These are phyloP conservation scores for Megaleporinus macrocephalus DNA, from an alignment of 2,113 vertebrate genomes.

Conservation along the genomic window DNA sequence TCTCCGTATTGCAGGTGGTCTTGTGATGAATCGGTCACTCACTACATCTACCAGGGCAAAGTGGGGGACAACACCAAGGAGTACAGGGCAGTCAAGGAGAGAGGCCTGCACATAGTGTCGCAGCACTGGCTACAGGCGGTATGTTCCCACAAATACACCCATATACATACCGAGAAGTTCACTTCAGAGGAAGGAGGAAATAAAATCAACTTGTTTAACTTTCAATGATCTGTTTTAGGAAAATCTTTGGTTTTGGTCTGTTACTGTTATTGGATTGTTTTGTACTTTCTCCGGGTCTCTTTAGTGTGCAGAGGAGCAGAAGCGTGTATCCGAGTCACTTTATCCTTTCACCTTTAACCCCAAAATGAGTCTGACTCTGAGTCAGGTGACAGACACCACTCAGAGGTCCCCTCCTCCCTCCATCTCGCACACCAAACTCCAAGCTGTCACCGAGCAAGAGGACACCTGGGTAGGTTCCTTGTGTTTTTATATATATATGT, in stretches of 20 bases:
- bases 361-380: conserved; percentile 96
- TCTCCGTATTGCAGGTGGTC: conserved; percentile 82
- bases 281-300: conserved; percentile 26
- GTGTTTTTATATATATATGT: no score
- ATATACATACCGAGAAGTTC: background rate
- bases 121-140: conserved; percentile 94
- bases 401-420: conserved; percentile 70
- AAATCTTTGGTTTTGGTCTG: no score
- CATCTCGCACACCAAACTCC: conserved; percentile 53
- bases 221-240: no score
- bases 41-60: conserved; percentile 96
- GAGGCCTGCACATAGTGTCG: conserved; percentile 88
- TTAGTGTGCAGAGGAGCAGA: conserved; percentile 90
- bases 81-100: conserved; percentile 89
- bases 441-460: conserved; percentile 25
- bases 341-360: conserved; percentile 97
- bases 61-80: conserved; percentile 91
- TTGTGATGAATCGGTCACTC: conserved; percentile 94
- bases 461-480: conserved; percentile 50
- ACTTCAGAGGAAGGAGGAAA: no score
- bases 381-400: conserved; percentile 79
- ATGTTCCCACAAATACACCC: conserved; percentile 54
- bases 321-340: conserved; percentile 86
- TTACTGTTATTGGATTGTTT: background rate
- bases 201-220: no score